Evolutionary conservation across 2,888 invertebrate species (phyloP).

Genomic region (Caenorhabditis imperialis): DNA sequence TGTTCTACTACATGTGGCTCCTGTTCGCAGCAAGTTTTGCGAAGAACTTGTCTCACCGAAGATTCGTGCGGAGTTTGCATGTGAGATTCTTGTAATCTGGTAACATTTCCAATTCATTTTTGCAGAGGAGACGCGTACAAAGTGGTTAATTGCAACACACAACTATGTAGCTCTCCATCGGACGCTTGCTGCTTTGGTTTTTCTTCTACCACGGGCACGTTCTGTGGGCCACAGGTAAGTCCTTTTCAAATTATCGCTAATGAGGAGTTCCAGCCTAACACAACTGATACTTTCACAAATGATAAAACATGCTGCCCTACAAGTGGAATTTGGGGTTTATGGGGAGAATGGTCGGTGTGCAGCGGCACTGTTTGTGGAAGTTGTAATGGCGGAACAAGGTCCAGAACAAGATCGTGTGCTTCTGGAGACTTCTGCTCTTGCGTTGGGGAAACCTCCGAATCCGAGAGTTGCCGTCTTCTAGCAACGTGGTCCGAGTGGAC

Average conservation of each 20-base stretch:
- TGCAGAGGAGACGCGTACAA: constrained; percentile 51
- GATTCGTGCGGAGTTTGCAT: constrained; percentile 36
- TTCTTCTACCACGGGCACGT: no score
- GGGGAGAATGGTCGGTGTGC: constrained; percentile 58
- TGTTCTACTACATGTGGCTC: constrained; percentile 48
- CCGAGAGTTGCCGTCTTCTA: constrained; percentile 33
- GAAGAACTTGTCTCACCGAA: constrained; percentile 37
- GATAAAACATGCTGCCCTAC: constrained; percentile 49
- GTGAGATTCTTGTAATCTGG: constrained; percentile 8
- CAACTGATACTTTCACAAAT: constrained; percentile 3
- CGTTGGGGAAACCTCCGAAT: constrained; percentile 31
- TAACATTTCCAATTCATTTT: neutral
- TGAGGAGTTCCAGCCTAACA: constrained; percentile 49
- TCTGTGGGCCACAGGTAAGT: constrained; percentile 51
- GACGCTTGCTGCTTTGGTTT: constrained; percentile 47
- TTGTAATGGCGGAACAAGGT: constrained; percentile 47
- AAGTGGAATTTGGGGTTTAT: constrained; percentile 54
- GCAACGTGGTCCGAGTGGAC: constrained; percentile 55
- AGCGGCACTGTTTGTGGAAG: constrained; percentile 54
- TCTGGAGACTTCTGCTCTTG: constrained; percentile 46
- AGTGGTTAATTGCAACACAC: constrained; percentile 41
- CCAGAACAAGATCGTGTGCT: constrained; percentile 37
- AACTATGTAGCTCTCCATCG: constrained; percentile 47
- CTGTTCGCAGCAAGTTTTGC: constrained; percentile 42
- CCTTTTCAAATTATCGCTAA: neutral